phyloP scores from a whole-genome alignment of 2,797 vertebrate genomes.

The Lateolabrax maculatus region DNA sequence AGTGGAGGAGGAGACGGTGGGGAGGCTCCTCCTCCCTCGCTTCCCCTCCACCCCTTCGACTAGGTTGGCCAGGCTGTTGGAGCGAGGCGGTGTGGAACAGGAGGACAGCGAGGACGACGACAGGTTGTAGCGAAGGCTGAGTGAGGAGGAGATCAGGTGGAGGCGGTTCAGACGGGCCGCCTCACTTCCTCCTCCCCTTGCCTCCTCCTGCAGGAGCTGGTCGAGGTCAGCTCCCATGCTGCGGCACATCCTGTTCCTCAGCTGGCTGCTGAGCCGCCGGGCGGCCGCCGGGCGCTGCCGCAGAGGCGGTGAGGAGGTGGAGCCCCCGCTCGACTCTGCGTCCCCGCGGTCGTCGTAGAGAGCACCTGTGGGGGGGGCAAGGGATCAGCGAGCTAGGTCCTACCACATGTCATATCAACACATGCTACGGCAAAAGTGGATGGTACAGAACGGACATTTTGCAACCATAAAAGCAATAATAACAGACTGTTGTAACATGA shows the following conservation, averaged over 20 bases:
- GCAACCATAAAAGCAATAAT: too few relatives aligned
- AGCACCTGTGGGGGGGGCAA: slow-evolving; percentile 49
- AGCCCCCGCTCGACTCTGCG: slow-evolving; percentile 44
- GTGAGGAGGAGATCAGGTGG: slow-evolving; percentile 79
- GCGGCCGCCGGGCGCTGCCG: not conserved
- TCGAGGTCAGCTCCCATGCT: slow-evolving; percentile 84
- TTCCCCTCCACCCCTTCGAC: not conserved
- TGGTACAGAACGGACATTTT: too few relatives aligned
- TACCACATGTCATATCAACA: too few relatives aligned
- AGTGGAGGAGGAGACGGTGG: not conserved
- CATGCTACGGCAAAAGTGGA: too few relatives aligned
- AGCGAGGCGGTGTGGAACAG: slow-evolving; percentile 65
- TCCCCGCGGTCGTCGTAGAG: slow-evolving; percentile 38
- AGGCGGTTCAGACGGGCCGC: slow-evolving; percentile 75
- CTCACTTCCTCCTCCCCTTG: slow-evolving; percentile 30
- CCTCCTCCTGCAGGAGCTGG: slow-evolving; percentile 72
- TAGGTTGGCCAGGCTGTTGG: slow-evolving; percentile 64
- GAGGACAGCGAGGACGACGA: slow-evolving; percentile 76
- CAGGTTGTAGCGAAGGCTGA: slow-evolving; percentile 72
- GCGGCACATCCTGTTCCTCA: slow-evolving; percentile 79
- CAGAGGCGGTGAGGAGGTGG: slow-evolving; percentile 19
- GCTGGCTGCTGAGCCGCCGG: slow-evolving; percentile 52
- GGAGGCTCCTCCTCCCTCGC: slow-evolving; percentile 23
- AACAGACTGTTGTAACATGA: too few relatives aligned
- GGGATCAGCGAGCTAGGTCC: not conserved